These are phyloP conservation scores for Sterrhoptilus dennistouni DNA, from an alignment of 2,113 vertebrate species.

Conservation along the genomic window DNA sequence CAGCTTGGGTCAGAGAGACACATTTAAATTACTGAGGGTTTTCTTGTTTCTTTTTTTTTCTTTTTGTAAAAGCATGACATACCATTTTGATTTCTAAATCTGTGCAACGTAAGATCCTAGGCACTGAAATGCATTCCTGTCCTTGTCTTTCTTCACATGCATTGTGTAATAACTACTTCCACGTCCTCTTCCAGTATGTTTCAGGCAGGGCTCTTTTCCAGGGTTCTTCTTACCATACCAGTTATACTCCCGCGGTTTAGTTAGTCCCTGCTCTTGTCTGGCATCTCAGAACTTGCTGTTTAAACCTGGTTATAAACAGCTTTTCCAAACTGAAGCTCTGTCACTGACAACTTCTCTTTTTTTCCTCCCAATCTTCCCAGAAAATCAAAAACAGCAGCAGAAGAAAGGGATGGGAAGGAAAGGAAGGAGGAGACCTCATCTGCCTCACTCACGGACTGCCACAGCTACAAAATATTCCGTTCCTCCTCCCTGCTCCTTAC, in stretches of 20 bases:
- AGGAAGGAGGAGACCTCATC: slow-evolving; percentile 54
- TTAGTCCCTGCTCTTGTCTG: slow-evolving; percentile 73
- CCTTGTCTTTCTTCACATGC: slow-evolving; percentile 18
- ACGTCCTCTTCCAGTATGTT: slow-evolving; percentile 21
- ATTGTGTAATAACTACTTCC: slow-evolving; percentile 60
- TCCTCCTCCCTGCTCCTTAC: slow-evolving; percentile 38
- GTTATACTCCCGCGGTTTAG: slow-evolving; percentile 69
- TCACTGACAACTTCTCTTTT: slow-evolving; percentile 58
- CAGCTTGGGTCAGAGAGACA: slow-evolving; percentile 3
- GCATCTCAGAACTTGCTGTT: slow-evolving; percentile 63
- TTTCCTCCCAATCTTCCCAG: slow-evolving; percentile 39
- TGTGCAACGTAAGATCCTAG: slow-evolving; percentile 44
- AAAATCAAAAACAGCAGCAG: slow-evolving; percentile 77
- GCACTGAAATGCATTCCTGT: slow-evolving; percentile 4
- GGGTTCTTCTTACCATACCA: slow-evolving; percentile 65
- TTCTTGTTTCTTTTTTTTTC: background rate
- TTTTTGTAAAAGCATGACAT: slow-evolving; percentile 49
- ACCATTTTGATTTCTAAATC: slow-evolving; percentile 68
- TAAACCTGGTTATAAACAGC: slow-evolving; percentile 68
- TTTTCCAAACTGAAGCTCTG: slow-evolving; percentile 70
- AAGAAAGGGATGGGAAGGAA: slow-evolving; percentile 39
- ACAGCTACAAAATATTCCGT: slow-evolving; percentile 52
- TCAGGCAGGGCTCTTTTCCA: slow-evolving; percentile 45
- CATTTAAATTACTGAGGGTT: background rate
- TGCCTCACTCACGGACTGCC: slow-evolving; percentile 18